Conservation (phyloP, 2,113 vertebrate species). For the Tonatia bakeri region DNA sequence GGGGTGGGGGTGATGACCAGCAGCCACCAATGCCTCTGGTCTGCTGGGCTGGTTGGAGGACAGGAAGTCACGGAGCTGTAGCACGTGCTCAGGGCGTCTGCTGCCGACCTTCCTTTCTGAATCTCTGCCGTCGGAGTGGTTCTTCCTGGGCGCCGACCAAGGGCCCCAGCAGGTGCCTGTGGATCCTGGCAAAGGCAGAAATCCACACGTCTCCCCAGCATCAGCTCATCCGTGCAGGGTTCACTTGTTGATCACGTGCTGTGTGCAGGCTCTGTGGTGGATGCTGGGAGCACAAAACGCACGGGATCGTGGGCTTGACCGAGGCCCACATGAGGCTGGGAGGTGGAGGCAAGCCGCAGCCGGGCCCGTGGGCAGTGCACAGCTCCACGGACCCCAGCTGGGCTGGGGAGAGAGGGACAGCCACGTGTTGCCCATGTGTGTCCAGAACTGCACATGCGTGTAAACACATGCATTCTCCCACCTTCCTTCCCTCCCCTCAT, state of each 20-base stretch:
- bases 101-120: not conserved
- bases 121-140: not conserved
- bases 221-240: not conserved
- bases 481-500: not conserved
- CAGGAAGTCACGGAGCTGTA: fast-evolving
- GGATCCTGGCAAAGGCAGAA: not conserved
- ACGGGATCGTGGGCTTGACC: not conserved
- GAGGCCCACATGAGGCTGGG: fast-evolving
- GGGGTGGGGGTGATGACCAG: fast-evolving
- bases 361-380: not conserved
- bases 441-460: not conserved
- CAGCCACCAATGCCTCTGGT: not conserved
- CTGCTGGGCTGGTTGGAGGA: not conserved
- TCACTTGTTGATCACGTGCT: not conserved
- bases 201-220: not conserved
- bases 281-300: not conserved
- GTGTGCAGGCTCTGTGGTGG: not conserved
- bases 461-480: not conserved
- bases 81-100: not conserved
- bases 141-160: not conserved
- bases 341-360: no score
- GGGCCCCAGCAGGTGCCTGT: not conserved
- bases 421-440: no score
- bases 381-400: fast-evolving
- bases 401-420: not conserved